Evolutionary conservation across 2,888 invertebrate species (phyloP), one percentile per base, ranked within the genome.

Genomic region (Dryobota labecula): DNA sequence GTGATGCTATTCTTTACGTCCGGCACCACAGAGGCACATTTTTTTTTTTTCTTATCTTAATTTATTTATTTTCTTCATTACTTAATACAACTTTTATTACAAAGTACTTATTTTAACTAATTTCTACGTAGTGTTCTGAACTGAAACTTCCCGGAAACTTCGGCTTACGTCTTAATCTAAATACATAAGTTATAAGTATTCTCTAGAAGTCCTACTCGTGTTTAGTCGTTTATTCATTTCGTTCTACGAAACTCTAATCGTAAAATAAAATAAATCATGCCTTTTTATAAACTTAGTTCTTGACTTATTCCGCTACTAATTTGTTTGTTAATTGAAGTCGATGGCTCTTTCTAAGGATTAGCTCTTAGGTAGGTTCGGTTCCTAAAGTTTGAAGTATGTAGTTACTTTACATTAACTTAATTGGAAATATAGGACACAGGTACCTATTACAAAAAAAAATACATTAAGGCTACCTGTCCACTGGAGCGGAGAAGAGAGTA

Each of bases 151-250:
- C 18, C 2, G 4, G 66, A 64, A 78, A 47, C n/a, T 66, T 70
- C 27, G 15, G 45, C 33, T 54, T 45, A 70, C 20, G 64, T 60
- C 51, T 78, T 61, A 66, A 53, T 75, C 20, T 43, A 27, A 38
- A 63, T 78, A 45, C 62, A 75, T 78, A 75, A 78, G 15, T 53
- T 18, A 78, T n/a, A 47, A 43, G 58, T 56, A 60, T 56, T 70
- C 56, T 27, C 18, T 56, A 20, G 78, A 75, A 78, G n/a, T 45
- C 27, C 11, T 57, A 36, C 18, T n/a, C 6, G 43, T 18, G 27
- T 36, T 53, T 41, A 30, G 30, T 38, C 8, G n/a, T 64, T 49
- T 30, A 62, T 62, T 47, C 9, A 18, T 30, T 62, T 54, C 1
- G 2, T 65, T 70, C 78, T 13, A 45, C n/a, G 66, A 60, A 78